phyloP scores from a whole-genome alignment of 2,797 vertebrate species.

The Gymnocypris eckloni region DNA sequence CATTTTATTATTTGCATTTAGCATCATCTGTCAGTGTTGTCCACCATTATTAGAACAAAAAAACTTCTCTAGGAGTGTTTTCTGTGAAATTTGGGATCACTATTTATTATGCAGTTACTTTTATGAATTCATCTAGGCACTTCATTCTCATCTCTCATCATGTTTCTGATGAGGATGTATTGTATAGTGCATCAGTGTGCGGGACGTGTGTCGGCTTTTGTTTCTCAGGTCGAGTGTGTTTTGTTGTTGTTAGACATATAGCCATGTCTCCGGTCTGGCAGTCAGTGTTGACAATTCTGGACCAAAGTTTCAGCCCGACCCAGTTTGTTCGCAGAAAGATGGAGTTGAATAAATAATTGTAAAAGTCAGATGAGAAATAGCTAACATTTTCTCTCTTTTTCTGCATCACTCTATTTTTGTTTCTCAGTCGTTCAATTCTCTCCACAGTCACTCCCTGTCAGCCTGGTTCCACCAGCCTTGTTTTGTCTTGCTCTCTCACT shows the following conservation, averaged over 20 bases:
- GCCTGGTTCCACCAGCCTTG: neutral
- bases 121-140: neutral
- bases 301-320: slow-evolving; percentile 25
- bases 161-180: neutral
- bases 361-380: neutral
- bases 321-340: slow-evolving; percentile 35
- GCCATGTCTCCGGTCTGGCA: slow-evolving; percentile 6
- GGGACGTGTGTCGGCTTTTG: neutral
- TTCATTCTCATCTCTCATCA: neutral
- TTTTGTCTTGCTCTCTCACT: slow-evolving; percentile 30
- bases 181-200: neutral
- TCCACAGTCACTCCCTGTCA: slow-evolving; percentile 17
- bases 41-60: neutral
- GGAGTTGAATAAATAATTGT: slow-evolving; percentile 39
- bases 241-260: slow-evolving; percentile 33
- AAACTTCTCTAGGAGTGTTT: neutral
- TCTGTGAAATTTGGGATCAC: neutral
- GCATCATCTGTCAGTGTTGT: neutral
- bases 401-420: slow-evolving; percentile 12
- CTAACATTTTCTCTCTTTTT: neutral
- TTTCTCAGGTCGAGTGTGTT: slow-evolving; percentile 24
- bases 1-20: slow-evolving; percentile 14
- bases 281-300: slow-evolving; percentile 43
- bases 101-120: slow-evolving; percentile 5
- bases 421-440: neutral